Percentiles rank a stretch among this genome's conserved stretches.
Evolutionary conservation across 2,113 vertebrate genomes (phyloP).

Genomic region (Electrona antarctica): DNA sequence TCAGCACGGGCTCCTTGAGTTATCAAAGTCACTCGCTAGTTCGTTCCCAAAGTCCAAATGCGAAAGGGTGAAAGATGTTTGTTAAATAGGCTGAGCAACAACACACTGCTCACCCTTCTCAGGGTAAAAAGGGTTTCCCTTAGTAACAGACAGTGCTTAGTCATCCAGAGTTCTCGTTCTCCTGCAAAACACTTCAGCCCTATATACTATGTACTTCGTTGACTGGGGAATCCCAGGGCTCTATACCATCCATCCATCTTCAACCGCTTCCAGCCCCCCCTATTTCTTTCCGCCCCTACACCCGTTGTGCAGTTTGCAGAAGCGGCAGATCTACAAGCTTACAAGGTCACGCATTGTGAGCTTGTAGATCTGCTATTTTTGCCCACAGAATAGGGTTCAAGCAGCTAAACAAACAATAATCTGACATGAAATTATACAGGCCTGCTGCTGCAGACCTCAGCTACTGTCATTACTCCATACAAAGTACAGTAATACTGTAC

Average conservation of each 20-base stretch:
- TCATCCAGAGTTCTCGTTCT: slow-evolving; percentile 34
- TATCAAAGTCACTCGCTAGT: not conserved
- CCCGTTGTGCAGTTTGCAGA: too few species aligned
- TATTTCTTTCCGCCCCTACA: too few species aligned
- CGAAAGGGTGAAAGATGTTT: slow-evolving; percentile 11
- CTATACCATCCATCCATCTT: too few species aligned
- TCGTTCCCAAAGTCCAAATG: not conserved
- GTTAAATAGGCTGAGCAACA: slow-evolving; percentile 35
- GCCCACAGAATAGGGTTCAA: too few species aligned
- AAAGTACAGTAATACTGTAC: not conserved
- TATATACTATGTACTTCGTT: too few species aligned
- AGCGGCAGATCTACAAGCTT: too few species aligned
- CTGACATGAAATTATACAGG: not conserved
- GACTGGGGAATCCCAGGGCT: too few species aligned
- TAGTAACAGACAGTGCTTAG: slow-evolving; percentile 40
- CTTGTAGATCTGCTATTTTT: too few species aligned
- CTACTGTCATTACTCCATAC: slow-evolving; percentile 17
- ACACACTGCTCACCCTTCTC: slow-evolving; percentile 11
- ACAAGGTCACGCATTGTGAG: too few species aligned
- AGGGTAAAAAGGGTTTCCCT: slow-evolving; percentile 34
- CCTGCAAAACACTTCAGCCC: not conserved
- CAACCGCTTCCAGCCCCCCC: too few species aligned
- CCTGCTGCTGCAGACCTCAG: slow-evolving; percentile 16
- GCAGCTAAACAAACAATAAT: too few species aligned
- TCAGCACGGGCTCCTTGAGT: not conserved